Evolutionary conservation across 2,797 vertebrate species (phyloP).

Genomic region (Acrossocheilus fasciatus): DNA sequence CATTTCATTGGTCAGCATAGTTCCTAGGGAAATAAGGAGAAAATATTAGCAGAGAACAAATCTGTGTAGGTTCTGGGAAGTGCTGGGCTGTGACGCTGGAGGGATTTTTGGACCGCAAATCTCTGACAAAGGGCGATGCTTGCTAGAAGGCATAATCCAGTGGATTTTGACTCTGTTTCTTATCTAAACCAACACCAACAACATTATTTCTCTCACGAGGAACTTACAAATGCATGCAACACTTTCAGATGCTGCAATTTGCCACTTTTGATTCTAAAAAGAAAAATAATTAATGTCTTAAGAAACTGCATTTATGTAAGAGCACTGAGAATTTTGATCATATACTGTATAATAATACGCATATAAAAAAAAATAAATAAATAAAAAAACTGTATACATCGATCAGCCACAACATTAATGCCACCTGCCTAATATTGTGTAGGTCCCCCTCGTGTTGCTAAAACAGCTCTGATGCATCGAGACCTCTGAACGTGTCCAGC

Average conservation of each 20-base stretch:
- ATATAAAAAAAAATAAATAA: no score
- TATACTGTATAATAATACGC: no score
- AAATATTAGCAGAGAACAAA: slow-evolving; percentile 20
- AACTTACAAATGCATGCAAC: neutral
- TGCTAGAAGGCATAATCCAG: slow-evolving; percentile 5
- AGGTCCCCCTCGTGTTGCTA: no score
- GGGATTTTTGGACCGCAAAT: neutral
- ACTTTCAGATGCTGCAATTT: neutral
- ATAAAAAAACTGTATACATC: no score
- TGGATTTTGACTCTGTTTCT: neutral
- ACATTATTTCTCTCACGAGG: neutral
- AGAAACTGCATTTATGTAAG: no score
- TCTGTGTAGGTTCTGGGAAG: slow-evolving; percentile 2
- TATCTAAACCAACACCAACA: neutral
- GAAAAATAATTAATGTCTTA: no score
- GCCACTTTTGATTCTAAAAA: no score
- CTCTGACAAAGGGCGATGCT: neutral
- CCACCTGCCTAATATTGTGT: no score
- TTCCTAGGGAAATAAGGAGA: slow-evolving; percentile 2
- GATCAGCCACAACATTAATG: no score
- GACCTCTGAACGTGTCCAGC: no score
- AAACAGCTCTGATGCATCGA: no score
- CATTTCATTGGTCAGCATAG: slow-evolving; percentile 30
- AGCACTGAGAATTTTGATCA: no score
- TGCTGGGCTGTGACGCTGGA: neutral